Conservation (phyloP, 2,888 invertebrate genomes). For the Drosophila anomalata region DNA sequence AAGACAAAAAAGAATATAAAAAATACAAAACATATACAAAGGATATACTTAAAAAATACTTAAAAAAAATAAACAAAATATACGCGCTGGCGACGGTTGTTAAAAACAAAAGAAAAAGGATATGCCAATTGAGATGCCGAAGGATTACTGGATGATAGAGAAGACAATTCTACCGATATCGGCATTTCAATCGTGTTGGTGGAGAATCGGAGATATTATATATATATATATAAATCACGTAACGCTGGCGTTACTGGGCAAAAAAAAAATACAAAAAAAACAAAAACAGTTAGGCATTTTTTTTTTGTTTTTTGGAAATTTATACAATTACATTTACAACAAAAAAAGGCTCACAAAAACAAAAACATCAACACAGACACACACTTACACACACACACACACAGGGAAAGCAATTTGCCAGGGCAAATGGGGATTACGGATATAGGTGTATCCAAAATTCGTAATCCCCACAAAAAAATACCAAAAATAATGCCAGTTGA, state of each 20-base stretch:
- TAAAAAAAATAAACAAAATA: conserved; percentile 31
- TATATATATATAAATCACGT: conserved; percentile 51
- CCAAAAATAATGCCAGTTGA: conserved; percentile 1
- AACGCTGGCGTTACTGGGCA: conserved; percentile 76
- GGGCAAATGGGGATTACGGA: conserved; percentile 13
- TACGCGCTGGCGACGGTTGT: conserved; percentile 73
- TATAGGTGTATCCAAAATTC: conserved; percentile 3
- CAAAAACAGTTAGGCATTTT: conserved; percentile 32
- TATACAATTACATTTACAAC: conserved; percentile 60
- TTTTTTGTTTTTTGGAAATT: conserved; percentile 60
- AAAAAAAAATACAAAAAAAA: conserved; percentile 12
- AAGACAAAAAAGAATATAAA: conserved; percentile 46
- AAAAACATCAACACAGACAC: conserved; percentile 22
- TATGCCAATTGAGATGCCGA: conserved; percentile 36
- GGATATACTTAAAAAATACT: conserved; percentile 9
- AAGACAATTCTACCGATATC: conserved; percentile 11
- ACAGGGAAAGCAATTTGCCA: conserved; percentile 10
- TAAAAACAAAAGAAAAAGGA: conserved; percentile 34
- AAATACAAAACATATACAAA: conserved; percentile 32
- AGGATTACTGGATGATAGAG: neutral
- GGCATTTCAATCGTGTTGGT: conserved; percentile 18
- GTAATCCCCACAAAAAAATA: conserved; percentile 2
- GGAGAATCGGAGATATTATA: conserved; percentile 31
- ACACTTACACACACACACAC: conserved; percentile 24
- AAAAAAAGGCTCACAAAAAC: conserved; percentile 25